A percentile compares a stretch with the other conserved stretches of the same genome.
Evolutionary conservation across 2,888 invertebrate genomes (phyloP).

Genomic region (Chironomus riparius): DNA sequence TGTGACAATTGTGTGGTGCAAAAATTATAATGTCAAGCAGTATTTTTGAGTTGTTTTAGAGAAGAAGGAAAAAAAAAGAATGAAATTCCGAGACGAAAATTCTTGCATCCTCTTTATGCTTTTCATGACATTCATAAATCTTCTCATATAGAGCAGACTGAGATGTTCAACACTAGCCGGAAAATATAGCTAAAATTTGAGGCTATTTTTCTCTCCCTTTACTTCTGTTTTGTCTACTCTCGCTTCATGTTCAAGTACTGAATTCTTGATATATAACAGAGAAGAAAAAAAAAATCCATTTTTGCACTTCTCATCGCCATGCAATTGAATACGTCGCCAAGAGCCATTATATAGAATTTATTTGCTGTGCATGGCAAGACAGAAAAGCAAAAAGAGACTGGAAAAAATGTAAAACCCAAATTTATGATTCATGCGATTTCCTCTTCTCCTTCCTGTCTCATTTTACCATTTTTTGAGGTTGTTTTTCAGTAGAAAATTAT

Average conservation of each 20-base stretch:
- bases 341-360: slow-evolving; percentile 17
- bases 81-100: not conserved
- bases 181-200: not conserved
- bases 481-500: not conserved
- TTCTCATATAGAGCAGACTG: not conserved
- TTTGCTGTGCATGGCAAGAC: not conserved
- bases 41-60: not conserved
- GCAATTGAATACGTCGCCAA: slow-evolving; percentile 24
- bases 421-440: slow-evolving; percentile 24
- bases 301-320: not conserved
- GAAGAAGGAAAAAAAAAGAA: no score
- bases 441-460: slow-evolving; percentile 3
- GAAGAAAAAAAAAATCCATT: slow-evolving; percentile 5
- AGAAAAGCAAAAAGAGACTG: not conserved
- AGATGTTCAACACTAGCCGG: not conserved
- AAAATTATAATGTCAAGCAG: slow-evolving; percentile 7
- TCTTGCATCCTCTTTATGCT: not conserved
- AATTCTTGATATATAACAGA: no score
- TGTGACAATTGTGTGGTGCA: not conserved
- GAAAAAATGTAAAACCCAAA: slow-evolving; percentile 10
- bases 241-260: not conserved
- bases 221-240: not conserved
- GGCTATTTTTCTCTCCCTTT: not conserved
- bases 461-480: not conserved
- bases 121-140: not conserved